phyloP scores from a whole-genome alignment of 2,797 vertebrate species.

The Paedocypris micromegethes region DNA sequence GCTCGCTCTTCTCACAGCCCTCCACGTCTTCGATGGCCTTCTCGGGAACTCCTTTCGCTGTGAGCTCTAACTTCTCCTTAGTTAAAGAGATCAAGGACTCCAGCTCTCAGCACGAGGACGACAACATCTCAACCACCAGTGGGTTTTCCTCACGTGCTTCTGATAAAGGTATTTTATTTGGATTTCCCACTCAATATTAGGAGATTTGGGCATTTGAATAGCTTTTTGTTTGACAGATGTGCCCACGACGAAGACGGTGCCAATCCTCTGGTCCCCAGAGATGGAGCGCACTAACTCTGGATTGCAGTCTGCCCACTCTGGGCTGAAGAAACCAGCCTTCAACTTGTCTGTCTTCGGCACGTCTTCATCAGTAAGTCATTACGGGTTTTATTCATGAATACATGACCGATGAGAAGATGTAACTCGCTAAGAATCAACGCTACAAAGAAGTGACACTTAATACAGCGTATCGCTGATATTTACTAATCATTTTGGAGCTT shows the following conservation, averaged over 20 bases:
- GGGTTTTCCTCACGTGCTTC: constrained; percentile 97
- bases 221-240: constrained; percentile 71
- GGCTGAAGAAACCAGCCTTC: constrained; percentile 90
- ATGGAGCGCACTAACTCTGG: constrained; percentile 79
- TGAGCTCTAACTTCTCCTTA: constrained; percentile 79
- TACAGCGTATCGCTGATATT: too few relatives aligned
- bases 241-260: constrained; percentile 81
- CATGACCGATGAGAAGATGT: too few relatives aligned
- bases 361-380: constrained; percentile 66
- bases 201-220: background rate
- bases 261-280: constrained; percentile 88
- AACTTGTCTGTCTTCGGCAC: constrained; percentile 91
- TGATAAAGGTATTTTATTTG: constrained; percentile 81
- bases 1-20: constrained; percentile 77
- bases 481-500: too few relatives aligned
- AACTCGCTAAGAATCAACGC: too few relatives aligned
- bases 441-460: too few relatives aligned
- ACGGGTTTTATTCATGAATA: background rate
- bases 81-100: constrained; percentile 98
- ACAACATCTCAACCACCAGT: constrained; percentile 99
- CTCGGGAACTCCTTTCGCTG: constrained; percentile 64
- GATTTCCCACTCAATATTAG: background rate
- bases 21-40: constrained; percentile 83
- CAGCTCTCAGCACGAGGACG: constrained; percentile 95
- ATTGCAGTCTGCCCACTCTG: constrained; percentile 75